Percentiles rank a stretch among this genome's conserved stretches.
Evolutionary conservation across 2,797 vertebrate species (phyloP).

Genomic region (Linurgus olivaceus): DNA sequence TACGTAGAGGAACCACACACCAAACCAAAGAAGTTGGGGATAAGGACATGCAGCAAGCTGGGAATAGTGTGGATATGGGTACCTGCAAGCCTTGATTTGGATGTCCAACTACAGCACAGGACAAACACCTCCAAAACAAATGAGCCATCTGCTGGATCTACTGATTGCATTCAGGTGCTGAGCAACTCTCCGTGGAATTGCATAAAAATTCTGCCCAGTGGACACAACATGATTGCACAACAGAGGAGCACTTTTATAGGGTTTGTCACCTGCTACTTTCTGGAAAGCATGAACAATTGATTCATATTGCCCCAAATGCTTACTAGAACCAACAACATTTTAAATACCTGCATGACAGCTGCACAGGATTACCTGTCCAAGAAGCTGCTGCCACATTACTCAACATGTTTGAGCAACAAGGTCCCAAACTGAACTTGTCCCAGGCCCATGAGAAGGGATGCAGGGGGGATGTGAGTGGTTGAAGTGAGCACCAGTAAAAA

Average conservation of each 20-base stretch:
- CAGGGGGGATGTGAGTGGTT: accelerated
- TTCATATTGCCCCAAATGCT: background rate
- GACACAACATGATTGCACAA: accelerated
- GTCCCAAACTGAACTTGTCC: background rate
- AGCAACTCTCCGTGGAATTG: background rate
- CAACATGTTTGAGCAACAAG: background rate
- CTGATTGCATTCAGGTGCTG: background rate
- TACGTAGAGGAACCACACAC: accelerated
- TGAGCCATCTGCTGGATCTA: background rate
- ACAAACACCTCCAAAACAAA: background rate
- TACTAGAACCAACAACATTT: background rate
- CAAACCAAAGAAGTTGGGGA: background rate
- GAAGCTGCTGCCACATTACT: background rate
- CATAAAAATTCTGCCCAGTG: background rate
- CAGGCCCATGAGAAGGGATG: background rate
- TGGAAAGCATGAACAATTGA: background rate
- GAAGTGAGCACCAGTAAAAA: background rate
- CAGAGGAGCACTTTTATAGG: background rate
- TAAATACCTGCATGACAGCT: background rate
- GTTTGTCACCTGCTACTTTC: background rate
- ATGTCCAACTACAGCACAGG: background rate
- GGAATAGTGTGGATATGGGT: background rate
- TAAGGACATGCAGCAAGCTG: background rate
- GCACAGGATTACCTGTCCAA: accelerated
- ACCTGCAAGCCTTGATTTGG: background rate